phyloP scores from a whole-genome alignment of 2,888 invertebrate genomes.

The Poecilus cupreus region DNA sequence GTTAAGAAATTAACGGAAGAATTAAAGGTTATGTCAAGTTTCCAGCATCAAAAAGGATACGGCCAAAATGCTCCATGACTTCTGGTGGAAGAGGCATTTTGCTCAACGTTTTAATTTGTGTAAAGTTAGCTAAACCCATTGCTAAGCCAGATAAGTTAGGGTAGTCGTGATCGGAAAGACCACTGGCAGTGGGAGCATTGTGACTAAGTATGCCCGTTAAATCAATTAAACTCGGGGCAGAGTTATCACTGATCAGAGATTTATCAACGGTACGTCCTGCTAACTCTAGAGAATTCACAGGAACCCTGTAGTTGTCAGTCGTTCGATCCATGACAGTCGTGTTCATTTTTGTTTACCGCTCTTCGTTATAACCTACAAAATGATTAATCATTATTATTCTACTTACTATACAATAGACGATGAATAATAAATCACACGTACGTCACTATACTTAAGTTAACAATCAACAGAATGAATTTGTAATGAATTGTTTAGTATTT shows the following conservation, averaged over 20 bases:
- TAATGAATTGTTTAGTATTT: slow-evolving; percentile 3
- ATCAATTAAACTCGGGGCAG: slow-evolving; percentile 83
- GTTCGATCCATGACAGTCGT: slow-evolving; percentile 60
- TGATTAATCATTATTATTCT: neutral
- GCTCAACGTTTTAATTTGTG: slow-evolving; percentile 86
- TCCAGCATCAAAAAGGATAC: slow-evolving; percentile 82
- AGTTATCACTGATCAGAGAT: slow-evolving; percentile 81
- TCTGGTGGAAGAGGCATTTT: slow-evolving; percentile 94
- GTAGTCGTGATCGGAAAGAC: slow-evolving; percentile 93
- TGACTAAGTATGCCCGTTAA: slow-evolving; percentile 78
- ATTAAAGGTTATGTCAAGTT: neutral
- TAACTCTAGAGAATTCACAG: slow-evolving; percentile 81
- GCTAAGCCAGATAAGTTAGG: slow-evolving; percentile 84
- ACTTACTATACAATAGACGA: neutral
- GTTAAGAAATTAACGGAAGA: slow-evolving; percentile 63
- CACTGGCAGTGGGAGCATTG: slow-evolving; percentile 90
- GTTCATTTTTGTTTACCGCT: slow-evolving; percentile 57
- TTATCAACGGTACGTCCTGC: slow-evolving; percentile 88
- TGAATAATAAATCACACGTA: neutral
- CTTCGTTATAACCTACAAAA: slow-evolving; percentile 51
- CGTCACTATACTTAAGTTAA: slow-evolving; percentile 2
- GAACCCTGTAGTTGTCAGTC: slow-evolving; percentile 72
- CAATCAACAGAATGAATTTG: neutral
- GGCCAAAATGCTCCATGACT: slow-evolving; percentile 95
- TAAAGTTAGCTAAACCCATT: slow-evolving; percentile 80